Evolutionary conservation across 2,888 invertebrate species (phyloP).

Genomic region (Campoletis raptor): DNA sequence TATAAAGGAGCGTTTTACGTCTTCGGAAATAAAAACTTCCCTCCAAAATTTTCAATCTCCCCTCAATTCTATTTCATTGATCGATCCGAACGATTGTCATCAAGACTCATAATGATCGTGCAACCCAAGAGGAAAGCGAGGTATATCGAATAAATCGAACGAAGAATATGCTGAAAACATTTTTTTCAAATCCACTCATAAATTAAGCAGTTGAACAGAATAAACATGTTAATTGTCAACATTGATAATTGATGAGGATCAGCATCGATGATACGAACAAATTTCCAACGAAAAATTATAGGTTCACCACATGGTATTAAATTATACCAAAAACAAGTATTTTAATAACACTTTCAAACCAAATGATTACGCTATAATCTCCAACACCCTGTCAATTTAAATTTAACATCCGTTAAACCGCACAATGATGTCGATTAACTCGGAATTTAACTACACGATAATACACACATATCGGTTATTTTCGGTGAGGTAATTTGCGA

Average conservation of each 20-base stretch:
- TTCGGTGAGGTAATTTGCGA: conserved; percentile 24
- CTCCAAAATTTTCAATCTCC: conserved; percentile 24
- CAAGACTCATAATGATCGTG: conserved; percentile 52
- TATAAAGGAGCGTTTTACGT: conserved; percentile 32
- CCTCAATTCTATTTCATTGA: conserved; percentile 50
- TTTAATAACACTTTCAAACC: not conserved
- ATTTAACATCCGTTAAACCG: conserved; percentile 30
- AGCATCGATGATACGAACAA: not conserved
- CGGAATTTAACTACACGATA: conserved; percentile 44
- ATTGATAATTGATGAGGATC: not conserved
- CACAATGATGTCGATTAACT: conserved; percentile 44
- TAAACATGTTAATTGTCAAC: no score
- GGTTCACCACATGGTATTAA: not conserved
- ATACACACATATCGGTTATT: conserved; percentile 54
- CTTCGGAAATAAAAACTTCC: conserved; percentile 58
- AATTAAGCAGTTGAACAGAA: not conserved
- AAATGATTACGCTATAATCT: not conserved
- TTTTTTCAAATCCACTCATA: not conserved
- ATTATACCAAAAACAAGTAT: not conserved
- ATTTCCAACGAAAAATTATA: not conserved
- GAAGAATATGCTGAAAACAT: not conserved
- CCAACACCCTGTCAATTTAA: conserved; percentile 43
- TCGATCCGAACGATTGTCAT: conserved; percentile 49
- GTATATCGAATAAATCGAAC: conserved; percentile 25
- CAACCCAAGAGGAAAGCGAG: conserved; percentile 38